Evolutionary conservation across 2,888 invertebrate species (phyloP).

Genomic region (Seira musarum): DNA sequence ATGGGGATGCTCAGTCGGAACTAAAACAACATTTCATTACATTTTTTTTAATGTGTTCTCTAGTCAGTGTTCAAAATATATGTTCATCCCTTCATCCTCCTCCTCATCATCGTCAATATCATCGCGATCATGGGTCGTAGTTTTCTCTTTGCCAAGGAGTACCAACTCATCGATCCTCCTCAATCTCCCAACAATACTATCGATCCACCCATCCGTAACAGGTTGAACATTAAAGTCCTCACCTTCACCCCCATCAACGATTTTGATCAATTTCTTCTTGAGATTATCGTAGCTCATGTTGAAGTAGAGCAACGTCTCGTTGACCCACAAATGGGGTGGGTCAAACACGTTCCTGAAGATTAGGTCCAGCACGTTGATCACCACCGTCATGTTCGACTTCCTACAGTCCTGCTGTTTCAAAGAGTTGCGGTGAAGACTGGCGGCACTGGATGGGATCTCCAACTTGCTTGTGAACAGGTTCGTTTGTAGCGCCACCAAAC

Average conservation of each 20-base stretch:
- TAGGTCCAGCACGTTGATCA: constrained; percentile 37
- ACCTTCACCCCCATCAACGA: too few species aligned
- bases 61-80: neutral
- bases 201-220: too few species aligned
- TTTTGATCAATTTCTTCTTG: too few species aligned
- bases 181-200: too few species aligned
- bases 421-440: constrained; percentile 9
- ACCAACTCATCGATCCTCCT: too few species aligned
- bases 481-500: constrained; percentile 16
- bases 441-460: constrained; percentile 21
- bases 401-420: neutral
- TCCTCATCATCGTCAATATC: too few species aligned
- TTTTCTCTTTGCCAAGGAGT: too few species aligned
- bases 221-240: too few species aligned
- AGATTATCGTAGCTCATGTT: constrained; percentile 27
- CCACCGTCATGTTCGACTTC: constrained; percentile 10
- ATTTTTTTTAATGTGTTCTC: neutral
- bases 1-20: constrained; percentile 62
- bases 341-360: constrained; percentile 35
- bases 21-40: neutral
- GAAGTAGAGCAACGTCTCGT: constrained; percentile 42
- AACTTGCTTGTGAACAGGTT: constrained; percentile 12
- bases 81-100: neutral
- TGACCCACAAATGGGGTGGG: constrained; percentile 40
- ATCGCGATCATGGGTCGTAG: too few species aligned